A percentile compares a stretch with the other conserved stretches of the same genome.
phyloP scores from a whole-genome alignment of 2,113 vertebrate species.

The Apteryx owenii region DNA sequence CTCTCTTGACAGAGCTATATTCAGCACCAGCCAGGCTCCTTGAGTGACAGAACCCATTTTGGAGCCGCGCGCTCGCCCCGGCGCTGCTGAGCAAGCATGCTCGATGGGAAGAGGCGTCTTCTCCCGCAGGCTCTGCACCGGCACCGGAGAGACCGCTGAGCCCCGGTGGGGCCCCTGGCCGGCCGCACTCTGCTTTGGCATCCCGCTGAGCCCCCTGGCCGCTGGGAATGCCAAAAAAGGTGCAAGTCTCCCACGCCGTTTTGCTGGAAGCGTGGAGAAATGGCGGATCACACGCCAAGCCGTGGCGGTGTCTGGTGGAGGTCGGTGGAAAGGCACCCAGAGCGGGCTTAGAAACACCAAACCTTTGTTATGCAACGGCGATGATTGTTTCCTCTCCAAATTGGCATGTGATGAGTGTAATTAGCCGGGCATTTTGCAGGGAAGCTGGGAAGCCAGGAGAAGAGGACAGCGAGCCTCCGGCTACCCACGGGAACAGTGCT shows the following conservation, averaged over 20 bases:
- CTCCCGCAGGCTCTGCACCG: not conserved
- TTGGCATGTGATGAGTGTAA: accelerated
- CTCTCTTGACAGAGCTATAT: conserved; percentile 50
- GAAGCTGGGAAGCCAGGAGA: not conserved
- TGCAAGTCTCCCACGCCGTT: not conserved
- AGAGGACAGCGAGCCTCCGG: accelerated
- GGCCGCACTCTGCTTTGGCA: too few species aligned
- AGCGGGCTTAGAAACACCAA: not conserved
- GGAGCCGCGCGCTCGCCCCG: not conserved
- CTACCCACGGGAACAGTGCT: too few species aligned
- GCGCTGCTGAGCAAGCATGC: not conserved
- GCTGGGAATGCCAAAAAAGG: too few species aligned
- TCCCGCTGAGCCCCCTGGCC: too few species aligned
- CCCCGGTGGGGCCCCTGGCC: not conserved
- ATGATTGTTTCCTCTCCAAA: not conserved
- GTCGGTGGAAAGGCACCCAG: not conserved
- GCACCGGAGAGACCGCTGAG: accelerated
- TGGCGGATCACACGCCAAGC: too few species aligned
- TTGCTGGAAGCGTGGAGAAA: not conserved
- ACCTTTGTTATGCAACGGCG: not conserved
- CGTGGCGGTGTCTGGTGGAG: not conserved
- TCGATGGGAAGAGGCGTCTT: not conserved
- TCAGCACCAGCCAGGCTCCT: not conserved
- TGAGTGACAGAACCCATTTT: not conserved
- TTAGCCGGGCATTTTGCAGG: too few species aligned